phyloP scores from a whole-genome alignment of 2,888 invertebrate species.

The Caenorhabditis zanzibari region DNA sequence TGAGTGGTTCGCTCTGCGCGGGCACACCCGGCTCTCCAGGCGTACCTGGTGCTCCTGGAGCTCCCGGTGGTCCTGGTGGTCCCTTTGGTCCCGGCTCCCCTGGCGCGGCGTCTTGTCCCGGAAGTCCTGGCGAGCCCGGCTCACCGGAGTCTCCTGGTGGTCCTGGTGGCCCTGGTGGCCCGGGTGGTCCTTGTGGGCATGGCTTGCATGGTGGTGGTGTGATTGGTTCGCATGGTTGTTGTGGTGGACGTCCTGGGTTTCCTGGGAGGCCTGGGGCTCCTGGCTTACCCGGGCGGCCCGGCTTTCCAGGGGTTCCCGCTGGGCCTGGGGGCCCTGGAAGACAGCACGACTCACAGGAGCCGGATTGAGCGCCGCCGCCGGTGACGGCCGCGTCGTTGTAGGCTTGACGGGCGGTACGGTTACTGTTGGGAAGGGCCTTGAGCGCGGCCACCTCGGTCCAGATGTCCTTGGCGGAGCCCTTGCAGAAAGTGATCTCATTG shows the following conservation, averaged over 20 bases:
- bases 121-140: constrained; percentile 73
- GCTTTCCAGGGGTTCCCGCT: constrained; percentile 71
- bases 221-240: constrained; percentile 70
- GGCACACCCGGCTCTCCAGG: constrained; percentile 74
- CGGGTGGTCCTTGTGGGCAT: constrained; percentile 73
- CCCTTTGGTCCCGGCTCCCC: constrained; percentile 80
- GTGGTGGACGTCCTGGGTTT: constrained; percentile 70
- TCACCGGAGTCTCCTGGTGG: constrained; percentile 70
- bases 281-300: constrained; percentile 70
- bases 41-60: constrained; percentile 74
- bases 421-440: constrained; percentile 67
- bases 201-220: constrained; percentile 72
- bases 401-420: constrained; percentile 78
- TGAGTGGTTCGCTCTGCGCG: constrained; percentile 70
- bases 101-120: constrained; percentile 75
- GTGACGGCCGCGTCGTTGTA: constrained; percentile 63
- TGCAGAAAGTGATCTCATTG: constrained; percentile 81
- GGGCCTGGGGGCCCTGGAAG: constrained; percentile 71
- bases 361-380: constrained; percentile 73
- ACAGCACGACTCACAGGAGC: constrained; percentile 72
- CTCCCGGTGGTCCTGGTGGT: constrained; percentile 76
- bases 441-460: constrained; percentile 76
- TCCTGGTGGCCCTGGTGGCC: constrained; percentile 68
- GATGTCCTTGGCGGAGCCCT: constrained; percentile 80
- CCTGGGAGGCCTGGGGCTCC: constrained; percentile 73